These are phyloP conservation scores for Metacarcinus magister DNA, from an alignment of 2,888 invertebrate genomes.

Conservation along the genomic window DNA sequence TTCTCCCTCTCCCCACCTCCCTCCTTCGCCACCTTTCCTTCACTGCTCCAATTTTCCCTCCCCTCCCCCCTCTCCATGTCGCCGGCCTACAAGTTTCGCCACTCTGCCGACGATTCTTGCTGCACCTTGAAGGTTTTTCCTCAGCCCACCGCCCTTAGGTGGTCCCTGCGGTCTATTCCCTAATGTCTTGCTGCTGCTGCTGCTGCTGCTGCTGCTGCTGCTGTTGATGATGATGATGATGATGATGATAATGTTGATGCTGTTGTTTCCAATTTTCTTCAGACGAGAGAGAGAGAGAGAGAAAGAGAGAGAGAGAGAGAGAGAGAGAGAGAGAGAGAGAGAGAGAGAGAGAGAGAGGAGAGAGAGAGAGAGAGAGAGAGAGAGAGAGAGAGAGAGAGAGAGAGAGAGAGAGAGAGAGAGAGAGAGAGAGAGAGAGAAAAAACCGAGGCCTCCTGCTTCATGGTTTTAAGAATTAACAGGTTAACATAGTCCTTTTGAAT, in stretches of 20 bases:
- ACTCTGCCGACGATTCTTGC: conserved; percentile 26
- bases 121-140: background rate
- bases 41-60: background rate
- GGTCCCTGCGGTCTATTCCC: background rate
- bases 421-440: background rate
- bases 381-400: conserved; percentile 17
- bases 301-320: conserved; percentile 6
- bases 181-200: background rate
- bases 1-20: background rate
- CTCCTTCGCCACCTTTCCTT: background rate
- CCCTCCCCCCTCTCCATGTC: background rate
- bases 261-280: background rate
- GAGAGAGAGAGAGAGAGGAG: background rate
- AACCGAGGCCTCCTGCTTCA: too few species aligned
- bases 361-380: conserved; percentile 1
- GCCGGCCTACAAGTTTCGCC: background rate
- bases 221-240: too few species aligned
- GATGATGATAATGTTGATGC: too few species aligned
- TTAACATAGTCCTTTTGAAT: background rate
- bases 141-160: background rate
- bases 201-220: background rate
- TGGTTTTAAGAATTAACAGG: background rate
- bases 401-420: conserved; percentile 26
- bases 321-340: conserved; percentile 17
- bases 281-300: background rate